Conservation (phyloP, 1,140 invertebrate species). For the Agraylea sexmaculata region DNA sequence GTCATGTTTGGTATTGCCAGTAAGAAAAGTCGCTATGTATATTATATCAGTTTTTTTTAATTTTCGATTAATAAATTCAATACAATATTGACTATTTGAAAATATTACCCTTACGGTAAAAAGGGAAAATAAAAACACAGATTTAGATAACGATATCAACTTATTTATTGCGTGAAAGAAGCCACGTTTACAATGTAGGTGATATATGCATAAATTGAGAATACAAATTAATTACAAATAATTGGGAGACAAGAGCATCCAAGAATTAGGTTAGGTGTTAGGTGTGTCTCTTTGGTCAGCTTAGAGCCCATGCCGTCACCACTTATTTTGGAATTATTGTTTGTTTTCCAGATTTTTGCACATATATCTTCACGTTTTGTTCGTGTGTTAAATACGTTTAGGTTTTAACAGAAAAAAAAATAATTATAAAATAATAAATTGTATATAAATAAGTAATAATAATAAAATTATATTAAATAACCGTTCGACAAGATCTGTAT, state of each 20-base stretch:
- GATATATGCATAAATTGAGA: conserved; percentile 28
- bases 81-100: too few species aligned
- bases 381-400: conserved; percentile 23
- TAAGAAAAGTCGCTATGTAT: too few species aligned
- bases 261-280: conserved; percentile 10
- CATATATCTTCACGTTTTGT: conserved; percentile 19
- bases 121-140: too few species aligned
- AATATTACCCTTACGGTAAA: too few species aligned
- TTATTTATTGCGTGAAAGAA: conserved; percentile 38
- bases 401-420: conserved; percentile 22
- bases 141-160: conserved; percentile 35
- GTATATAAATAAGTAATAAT: conserved; percentile 23
- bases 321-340: too few species aligned
- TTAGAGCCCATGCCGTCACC: conserved; percentile 1
- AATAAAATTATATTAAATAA: conserved; percentile 16
- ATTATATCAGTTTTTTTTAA: too few species aligned
- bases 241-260: conserved; percentile 4
- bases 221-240: too few species aligned
- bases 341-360: too few species aligned
- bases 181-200: conserved; percentile 34
- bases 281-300: conserved; percentile 19
- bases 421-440: conserved; percentile 24
- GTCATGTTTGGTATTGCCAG: too few species aligned
- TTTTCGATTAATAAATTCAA: too few species aligned
- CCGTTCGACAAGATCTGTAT: conserved; percentile 22